phyloP scores from a whole-genome alignment of 1,140 invertebrate species.

The Brachionus calyciflorus region DNA sequence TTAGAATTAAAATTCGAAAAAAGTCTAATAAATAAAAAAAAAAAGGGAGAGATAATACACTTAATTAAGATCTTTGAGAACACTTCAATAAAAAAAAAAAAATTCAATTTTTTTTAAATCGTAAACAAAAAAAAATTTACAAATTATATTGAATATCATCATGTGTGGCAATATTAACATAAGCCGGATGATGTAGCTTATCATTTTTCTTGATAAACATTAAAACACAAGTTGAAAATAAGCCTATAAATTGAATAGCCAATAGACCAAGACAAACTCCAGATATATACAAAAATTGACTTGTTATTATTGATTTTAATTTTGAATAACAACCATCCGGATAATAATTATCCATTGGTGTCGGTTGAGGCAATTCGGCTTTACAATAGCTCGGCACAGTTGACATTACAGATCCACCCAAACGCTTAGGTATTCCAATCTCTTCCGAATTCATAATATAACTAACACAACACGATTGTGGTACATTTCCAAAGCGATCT shows the following conservation, averaged over 20 bases:
- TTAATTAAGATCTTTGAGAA: no score
- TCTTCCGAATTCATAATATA: slow-evolving; percentile 10
- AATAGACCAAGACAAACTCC: slow-evolving; percentile 28
- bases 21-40: no score
- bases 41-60: no score
- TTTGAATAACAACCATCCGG: slow-evolving; percentile 1
- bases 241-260: slow-evolving; percentile 15
- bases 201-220: slow-evolving; percentile 26
- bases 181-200: slow-evolving; percentile 23
- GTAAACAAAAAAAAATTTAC: not conserved
- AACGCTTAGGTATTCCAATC: not conserved
- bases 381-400: not conserved
- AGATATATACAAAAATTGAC: slow-evolving; percentile 34
- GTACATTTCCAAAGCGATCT: not conserved
- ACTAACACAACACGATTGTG: slow-evolving; percentile 26
- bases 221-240: slow-evolving; percentile 1
- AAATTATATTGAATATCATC: slow-evolving; percentile 45
- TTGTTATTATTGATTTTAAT: not conserved
- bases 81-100: not conserved
- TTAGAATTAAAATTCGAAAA: no score
- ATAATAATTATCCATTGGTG: slow-evolving; percentile 29
- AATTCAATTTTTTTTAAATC: not conserved
- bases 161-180: slow-evolving; percentile 37
- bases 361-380: slow-evolving; percentile 3
- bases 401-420: not conserved